Conservation (phyloP, 1,140 invertebrate genomes). For the Trypoxylus dichotomus region DNA sequence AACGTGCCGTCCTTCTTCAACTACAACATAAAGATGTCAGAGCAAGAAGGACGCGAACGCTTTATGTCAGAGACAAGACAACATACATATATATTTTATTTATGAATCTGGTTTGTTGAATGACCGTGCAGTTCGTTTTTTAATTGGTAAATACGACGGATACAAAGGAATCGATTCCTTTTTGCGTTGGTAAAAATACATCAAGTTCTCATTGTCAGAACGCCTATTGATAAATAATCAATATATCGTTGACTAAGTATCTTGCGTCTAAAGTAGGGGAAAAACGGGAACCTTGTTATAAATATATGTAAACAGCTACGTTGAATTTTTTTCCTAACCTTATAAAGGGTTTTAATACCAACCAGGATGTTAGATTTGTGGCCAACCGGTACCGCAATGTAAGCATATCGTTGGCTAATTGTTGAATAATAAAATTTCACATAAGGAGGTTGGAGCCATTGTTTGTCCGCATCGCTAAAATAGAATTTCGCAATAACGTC, state of each 20-base stretch:
- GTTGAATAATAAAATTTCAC: conserved; percentile 11
- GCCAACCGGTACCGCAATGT: neutral
- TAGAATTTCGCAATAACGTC: conserved; percentile 6
- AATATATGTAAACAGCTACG: conserved; percentile 20
- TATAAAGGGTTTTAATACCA: conserved; percentile 8
- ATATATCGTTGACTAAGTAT: neutral
- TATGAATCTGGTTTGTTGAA: conserved; percentile 15
- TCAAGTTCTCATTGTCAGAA: conserved; percentile 17
- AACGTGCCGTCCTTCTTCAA: neutral
- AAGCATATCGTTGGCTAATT: conserved; percentile 13
- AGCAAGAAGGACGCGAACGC: neutral
- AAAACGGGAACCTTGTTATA: conserved; percentile 23
- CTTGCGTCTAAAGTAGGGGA: neutral
- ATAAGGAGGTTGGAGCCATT: conserved; percentile 21
- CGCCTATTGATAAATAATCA: conserved; percentile 18
- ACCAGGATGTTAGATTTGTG: conserved; percentile 7
- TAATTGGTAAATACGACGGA: conserved; percentile 17
- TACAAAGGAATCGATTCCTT: conserved; percentile 11
- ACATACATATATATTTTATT: conserved; percentile 11
- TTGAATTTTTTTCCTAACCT: conserved; percentile 13
- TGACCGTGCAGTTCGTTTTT: conserved; percentile 7
- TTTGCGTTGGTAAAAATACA: conserved; percentile 11
- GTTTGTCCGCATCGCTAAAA: conserved; percentile 13
- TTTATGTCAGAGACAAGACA: neutral
- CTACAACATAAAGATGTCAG: neutral